Conservation (phyloP, 1,140 invertebrate genomes). For the Fragariocoptes setiger region DNA sequence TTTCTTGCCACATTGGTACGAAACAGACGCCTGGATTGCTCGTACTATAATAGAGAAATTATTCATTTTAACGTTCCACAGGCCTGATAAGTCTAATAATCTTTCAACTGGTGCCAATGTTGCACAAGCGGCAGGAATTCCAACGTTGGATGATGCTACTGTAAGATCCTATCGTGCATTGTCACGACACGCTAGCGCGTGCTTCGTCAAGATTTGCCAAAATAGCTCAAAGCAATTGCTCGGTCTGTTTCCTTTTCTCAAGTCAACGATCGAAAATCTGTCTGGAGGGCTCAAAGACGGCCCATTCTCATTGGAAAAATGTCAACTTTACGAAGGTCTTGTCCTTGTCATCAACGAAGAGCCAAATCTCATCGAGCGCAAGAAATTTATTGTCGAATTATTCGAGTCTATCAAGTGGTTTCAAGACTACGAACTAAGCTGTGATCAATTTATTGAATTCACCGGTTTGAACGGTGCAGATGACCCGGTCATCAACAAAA, state of each 20-base stretch:
- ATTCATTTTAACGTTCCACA: not conserved
- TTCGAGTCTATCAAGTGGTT: constrained; percentile 1
- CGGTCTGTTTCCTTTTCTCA: not conserved
- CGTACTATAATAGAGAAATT: not conserved
- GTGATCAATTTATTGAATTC: not conserved
- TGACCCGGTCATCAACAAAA: no score
- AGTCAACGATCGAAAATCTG: not conserved
- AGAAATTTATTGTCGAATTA: not conserved
- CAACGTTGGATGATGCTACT: not conserved
- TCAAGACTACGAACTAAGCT: not conserved
- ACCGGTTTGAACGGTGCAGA: constrained; percentile 1
- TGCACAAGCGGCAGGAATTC: not conserved
- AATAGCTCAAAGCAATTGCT: not conserved
- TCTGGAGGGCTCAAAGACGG: not conserved
- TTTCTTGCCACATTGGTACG: constrained; percentile 29
- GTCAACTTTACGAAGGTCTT: constrained; percentile 2
- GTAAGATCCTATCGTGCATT: not conserved
- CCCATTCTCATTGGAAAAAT: constrained; percentile 4
- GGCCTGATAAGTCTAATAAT: not conserved
- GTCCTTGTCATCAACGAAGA: not conserved
- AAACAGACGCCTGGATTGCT: not conserved
- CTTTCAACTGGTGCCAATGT: no score
- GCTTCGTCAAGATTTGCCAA: constrained; percentile 52
- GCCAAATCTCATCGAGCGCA: not conserved
- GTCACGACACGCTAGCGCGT: constrained; percentile 43